Percentiles rank a stretch among this genome's conserved stretches.
These are phyloP conservation scores for Thalassaphorura encarpata DNA, from an alignment of 1,140 invertebrate species.

Conservation along the genomic window DNA sequence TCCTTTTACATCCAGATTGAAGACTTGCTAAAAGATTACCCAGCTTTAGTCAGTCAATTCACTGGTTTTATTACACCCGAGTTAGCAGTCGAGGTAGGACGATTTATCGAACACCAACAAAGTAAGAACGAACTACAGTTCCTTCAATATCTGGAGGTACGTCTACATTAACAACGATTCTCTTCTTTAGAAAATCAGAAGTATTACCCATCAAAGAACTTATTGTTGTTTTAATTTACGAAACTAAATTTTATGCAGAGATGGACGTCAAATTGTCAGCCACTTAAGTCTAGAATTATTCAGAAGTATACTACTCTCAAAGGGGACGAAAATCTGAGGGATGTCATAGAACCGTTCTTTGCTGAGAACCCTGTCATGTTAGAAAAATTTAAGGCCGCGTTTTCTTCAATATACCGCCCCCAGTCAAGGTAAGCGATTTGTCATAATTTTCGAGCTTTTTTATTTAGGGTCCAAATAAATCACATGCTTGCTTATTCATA, in stretches of 20 bases:
- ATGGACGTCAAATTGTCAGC: constrained; percentile 23
- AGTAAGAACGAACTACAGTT: constrained; percentile 12
- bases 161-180: background rate
- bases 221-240: background rate
- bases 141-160: constrained; percentile 16
- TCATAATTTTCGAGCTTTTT: background rate
- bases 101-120: background rate
- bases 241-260: too few species aligned
- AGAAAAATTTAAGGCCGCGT: constrained; percentile 21
- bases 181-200: too few species aligned
- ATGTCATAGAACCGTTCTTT: constrained; percentile 24
- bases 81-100: background rate
- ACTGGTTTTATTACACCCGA: background rate
- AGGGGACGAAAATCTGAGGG: constrained; percentile 14
- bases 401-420: constrained; percentile 24
- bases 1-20: constrained; percentile 16
- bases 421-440: constrained; percentile 15
- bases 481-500: background rate
- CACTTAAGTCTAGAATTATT: constrained; percentile 21
- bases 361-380: constrained; percentile 22
- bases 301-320: constrained; percentile 16
- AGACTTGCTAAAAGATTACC: constrained; percentile 25
- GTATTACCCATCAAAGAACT: too few species aligned
- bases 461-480: too few species aligned
- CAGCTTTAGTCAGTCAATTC: constrained; percentile 24